phyloP scores from a whole-genome alignment of 2,797 vertebrate genomes.

The Bucorvus abyssinicus region DNA sequence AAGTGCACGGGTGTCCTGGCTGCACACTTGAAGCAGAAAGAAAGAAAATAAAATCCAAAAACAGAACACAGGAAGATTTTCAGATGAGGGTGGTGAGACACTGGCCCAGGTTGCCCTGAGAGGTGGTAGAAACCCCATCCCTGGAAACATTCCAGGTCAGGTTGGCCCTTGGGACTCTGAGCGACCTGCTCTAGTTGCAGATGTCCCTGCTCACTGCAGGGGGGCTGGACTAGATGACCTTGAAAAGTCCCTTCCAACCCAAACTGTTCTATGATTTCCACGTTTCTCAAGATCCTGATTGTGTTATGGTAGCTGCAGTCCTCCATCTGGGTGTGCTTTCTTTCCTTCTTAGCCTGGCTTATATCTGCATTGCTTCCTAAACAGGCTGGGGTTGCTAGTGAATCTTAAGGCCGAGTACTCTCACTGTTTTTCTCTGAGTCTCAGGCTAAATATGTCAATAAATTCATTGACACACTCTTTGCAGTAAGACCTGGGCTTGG shows the following conservation, averaged over 20 bases:
- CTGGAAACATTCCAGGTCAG: not conserved
- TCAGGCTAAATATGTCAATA: not conserved
- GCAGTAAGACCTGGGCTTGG: not conserved
- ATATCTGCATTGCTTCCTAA: not conserved
- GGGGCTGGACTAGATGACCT: fast-evolving
- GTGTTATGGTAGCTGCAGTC: not conserved
- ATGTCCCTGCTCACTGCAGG: not conserved
- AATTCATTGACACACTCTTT: not conserved
- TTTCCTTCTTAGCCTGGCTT: not conserved
- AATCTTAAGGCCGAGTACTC: not conserved
- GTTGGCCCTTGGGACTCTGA: not conserved
- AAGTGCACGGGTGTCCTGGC: not conserved
- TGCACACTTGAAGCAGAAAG: not conserved
- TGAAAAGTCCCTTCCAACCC: not conserved
- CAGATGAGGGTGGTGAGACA: fast-evolving
- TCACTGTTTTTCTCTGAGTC: not conserved
- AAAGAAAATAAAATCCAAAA: not conserved
- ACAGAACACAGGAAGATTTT: not conserved
- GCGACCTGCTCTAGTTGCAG: not conserved
- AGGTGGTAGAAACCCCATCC: not conserved
- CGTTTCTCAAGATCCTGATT: not conserved
- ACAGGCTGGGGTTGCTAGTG: not conserved
- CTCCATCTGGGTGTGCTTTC: not conserved
- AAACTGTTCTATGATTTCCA: not conserved
- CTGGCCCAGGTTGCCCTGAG: not conserved